These are phyloP conservation scores for Stegostoma tigrinum DNA, from an alignment of 2,113 vertebrate genomes.

Conservation along the genomic window DNA sequence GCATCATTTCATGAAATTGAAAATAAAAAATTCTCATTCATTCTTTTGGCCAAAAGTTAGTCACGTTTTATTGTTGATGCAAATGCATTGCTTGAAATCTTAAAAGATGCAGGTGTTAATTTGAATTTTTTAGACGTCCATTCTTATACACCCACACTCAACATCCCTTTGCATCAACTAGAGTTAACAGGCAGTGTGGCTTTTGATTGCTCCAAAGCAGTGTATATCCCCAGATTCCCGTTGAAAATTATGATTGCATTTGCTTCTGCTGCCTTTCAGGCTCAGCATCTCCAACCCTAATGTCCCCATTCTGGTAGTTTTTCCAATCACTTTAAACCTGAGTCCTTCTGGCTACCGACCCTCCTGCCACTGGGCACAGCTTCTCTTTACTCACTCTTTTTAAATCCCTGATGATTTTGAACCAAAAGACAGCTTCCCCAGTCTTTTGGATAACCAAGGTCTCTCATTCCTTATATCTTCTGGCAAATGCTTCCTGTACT, in stretches of 20 bases:
- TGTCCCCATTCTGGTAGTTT: background rate
- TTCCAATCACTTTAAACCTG: background rate
- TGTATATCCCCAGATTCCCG: background rate
- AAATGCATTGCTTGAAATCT: background rate
- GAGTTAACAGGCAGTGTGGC: background rate
- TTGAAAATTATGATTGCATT: background rate
- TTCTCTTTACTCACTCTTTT: background rate
- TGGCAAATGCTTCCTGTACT: background rate
- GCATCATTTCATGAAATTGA: background rate
- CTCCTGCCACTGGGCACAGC: background rate
- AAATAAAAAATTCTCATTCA: background rate
- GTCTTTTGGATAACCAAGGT: background rate
- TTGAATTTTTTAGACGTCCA: background rate
- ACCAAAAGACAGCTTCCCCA: background rate
- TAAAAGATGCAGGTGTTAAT: background rate
- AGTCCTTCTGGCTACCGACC: background rate
- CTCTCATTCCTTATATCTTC: background rate
- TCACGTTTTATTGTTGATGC: background rate
- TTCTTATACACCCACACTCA: background rate
- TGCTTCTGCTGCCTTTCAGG: background rate
- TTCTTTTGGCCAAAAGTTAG: background rate
- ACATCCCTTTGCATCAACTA: background rate
- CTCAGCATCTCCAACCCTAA: background rate
- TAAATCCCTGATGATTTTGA: background rate
- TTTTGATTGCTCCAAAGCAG: background rate